Evolutionary conservation across 1,140 invertebrate species (phyloP), one percentile per base, ranked within the genome.

Genomic region (Forficula auricularia): DNA sequence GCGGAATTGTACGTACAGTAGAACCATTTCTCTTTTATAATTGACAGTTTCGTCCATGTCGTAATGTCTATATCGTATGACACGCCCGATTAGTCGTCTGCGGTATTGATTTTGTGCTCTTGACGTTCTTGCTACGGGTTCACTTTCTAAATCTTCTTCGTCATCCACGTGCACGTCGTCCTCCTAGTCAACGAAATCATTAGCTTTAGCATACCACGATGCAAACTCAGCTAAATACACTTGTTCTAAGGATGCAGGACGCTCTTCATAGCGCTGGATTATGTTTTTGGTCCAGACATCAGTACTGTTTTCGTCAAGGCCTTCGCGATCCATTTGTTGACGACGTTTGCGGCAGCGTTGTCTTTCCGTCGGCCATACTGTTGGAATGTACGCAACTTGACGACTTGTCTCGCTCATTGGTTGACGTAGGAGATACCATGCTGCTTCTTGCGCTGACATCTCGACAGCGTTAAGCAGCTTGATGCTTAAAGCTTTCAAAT

Each of bases 401-500:
- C 45, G 40, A 18, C 49, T 54, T 33, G 50, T 39, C 19, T 44
- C 19, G 10, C 43, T 48, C 51, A 55, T 54, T 18, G 48, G 49
- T 27, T 50, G 41, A 3, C 46, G 19, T 40, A 57, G 40, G n/a
- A 62, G 30, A 54, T 57, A 63, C 58, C 60, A 63, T 37, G 60
- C 62, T 41, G 59, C 61, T 54, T 63, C 61, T 53, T 62, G 61
- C 2, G 54, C 51, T 43, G 55, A 50, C 47, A 61, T 61, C 40
- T 63, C 61, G 39, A 59, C 53, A 47, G 49, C 46, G 16, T 61
- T 61, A 19, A 63, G 48, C 12, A 62, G 43, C 48, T 62, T 56
- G 16, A 55, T 30, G 48, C 56, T 57, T 16, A 62, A 50, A 7
- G 49, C 47, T 54, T 55, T 56, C 39, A 55, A 52, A 44, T 52